Evolutionary conservation across 2,113 vertebrate species (phyloP).

Genomic region (Rhinopithecus roxellana): DNA sequence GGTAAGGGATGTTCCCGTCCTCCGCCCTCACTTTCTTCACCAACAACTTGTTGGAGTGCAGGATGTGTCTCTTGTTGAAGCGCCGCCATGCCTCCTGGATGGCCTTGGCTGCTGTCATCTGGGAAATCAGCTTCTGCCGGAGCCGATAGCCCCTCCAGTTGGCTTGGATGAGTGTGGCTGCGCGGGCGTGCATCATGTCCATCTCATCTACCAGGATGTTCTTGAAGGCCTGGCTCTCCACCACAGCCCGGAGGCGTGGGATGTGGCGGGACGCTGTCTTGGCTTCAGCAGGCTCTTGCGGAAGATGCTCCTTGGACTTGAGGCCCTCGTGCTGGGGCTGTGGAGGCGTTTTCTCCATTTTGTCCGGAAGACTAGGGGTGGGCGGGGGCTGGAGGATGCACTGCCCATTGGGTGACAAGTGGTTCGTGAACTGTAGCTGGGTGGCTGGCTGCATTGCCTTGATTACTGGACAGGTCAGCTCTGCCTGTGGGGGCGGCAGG

Average conservation of each 20-base stretch:
- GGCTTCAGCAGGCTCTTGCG: background rate
- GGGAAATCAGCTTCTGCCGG: conserved; percentile 56
- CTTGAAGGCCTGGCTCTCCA: conserved; percentile 66
- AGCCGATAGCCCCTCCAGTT: conserved; percentile 69
- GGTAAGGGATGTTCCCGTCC: conserved; percentile 62
- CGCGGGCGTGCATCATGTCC: conserved; percentile 70
- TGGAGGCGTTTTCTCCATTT: rapidly evolving
- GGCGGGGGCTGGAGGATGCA: background rate
- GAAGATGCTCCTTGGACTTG: background rate
- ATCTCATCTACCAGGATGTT: conserved; percentile 78
- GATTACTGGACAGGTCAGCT: background rate
- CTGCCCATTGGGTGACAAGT: background rate
- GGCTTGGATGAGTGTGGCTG: conserved; percentile 76
- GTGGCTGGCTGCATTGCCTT: conserved; percentile 34
- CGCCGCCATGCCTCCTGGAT: conserved; percentile 65
- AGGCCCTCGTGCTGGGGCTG: background rate
- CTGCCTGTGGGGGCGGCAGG: background rate
- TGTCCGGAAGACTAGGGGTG: rapidly evolving
- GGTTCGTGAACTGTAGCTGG: background rate
- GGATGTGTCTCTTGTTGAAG: background rate
- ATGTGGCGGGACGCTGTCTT: rapidly evolving
- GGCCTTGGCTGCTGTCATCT: conserved; percentile 35
- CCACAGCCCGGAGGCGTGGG: conserved; percentile 9
- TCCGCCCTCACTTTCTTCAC: background rate
- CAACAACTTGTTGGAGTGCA: background rate